Base-by-base conservation (phyloP, 2,888 invertebrate genomes). In the Sclerodermus sp. region DNA sequence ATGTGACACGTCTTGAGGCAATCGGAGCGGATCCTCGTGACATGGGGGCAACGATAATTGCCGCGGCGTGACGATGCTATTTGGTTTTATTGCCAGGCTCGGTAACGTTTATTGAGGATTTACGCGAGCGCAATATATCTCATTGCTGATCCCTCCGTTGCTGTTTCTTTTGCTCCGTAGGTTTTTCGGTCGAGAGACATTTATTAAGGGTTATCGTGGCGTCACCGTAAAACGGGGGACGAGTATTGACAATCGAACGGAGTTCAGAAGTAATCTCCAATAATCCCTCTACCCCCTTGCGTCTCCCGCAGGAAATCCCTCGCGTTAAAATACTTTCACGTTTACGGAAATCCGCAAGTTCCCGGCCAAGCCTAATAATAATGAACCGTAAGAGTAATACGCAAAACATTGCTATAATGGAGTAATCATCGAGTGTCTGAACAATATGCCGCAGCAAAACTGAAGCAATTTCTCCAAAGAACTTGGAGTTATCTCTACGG, bases 191-290 rank as follows among this genome's bases (percentile, higher is more conserved):
- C 51, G 54, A 40, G 54, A 60, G 62, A 66, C 65, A 66, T 66
- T 65, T 66, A 65, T 66, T 66, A 64, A 66, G 67, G 67, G 64
- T 65, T 65, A 66, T 66, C 66, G 67, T 54, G 58, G 54, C 64
- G 60, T 65, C 60, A 64, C 67, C 60, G 60, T 57, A 51, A 62
- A 66, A 62, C 10, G 62, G 55, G 47, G 58, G 56, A 62, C 61
- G 55, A 53, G 59, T 62, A 67, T 66, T 63, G 67, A 65, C 65
- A 65, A 65, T 65, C 59, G 67, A 52, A 63, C 58, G 57, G 53
- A 61, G 55, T 57, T 58, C 31, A 51, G 54, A 55, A 54, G 63
- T 66, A 66, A 66, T 67, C 66, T 66, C 67, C 62, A 67, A 66
- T 67, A 65, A 67, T 66, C 63, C 63, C 42, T 43, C 49, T 43